phyloP scores from a whole-genome alignment of 2,113 vertebrate species.

The Eurystomus gularis region DNA sequence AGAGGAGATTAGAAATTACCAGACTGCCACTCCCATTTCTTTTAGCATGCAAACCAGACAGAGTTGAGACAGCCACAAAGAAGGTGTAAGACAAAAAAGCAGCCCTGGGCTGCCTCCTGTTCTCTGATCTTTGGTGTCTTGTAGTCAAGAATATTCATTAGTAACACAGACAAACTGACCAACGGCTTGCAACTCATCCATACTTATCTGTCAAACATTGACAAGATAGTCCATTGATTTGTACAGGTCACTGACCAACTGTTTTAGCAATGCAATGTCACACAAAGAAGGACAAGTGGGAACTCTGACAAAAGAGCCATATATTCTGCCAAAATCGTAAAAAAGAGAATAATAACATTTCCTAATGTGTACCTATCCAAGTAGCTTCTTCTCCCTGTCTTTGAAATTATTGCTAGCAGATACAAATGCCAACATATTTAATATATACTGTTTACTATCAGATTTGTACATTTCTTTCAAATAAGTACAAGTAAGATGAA shows the following conservation, averaged over 20 bases:
- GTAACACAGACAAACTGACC: background rate
- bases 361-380: background rate
- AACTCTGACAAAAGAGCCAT: background rate
- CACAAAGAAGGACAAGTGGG: conserved; percentile 18
- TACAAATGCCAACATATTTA: background rate
- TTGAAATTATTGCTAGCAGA: background rate
- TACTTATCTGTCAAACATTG: conserved; percentile 18
- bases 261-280: conserved; percentile 10
- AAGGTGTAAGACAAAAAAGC: background rate
- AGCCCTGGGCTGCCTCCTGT: background rate
- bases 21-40: background rate
- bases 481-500: background rate
- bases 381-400: background rate
- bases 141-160: conserved; percentile 2
- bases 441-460: background rate
- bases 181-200: background rate
- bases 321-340: background rate
- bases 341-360: background rate
- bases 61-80: background rate
- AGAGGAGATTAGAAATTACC: background rate
- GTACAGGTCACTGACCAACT: conserved; percentile 39
- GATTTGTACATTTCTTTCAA: background rate
- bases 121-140: background rate
- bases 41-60: background rate
- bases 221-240: conserved; percentile 57